Evolutionary conservation across 2,797 vertebrate genomes (phyloP).

Genomic region (Apogon talboti): DNA sequence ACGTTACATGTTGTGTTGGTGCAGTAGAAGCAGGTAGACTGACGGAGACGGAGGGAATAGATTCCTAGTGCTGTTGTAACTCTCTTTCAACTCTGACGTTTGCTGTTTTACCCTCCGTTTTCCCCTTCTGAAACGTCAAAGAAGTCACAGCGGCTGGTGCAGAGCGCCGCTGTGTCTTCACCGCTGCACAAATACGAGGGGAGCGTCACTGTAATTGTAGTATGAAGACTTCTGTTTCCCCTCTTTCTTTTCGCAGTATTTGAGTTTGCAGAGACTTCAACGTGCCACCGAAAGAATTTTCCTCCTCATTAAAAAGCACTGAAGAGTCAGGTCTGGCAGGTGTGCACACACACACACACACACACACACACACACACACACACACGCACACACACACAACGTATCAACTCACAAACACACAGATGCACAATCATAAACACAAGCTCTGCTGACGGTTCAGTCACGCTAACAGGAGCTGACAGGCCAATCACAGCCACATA

Average conservation of each 20-base stretch:
- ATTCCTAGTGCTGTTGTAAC: slow-evolving; percentile 44
- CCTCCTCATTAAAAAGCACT: slow-evolving; percentile 65
- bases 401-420: slow-evolving; percentile 5
- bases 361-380: slow-evolving; percentile 10
- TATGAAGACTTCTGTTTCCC: slow-evolving; percentile 27
- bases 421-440: slow-evolving; percentile 29
- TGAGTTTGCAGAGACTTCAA: slow-evolving; percentile 58
- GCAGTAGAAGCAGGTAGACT: slow-evolving; percentile 25
- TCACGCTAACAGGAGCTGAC: slow-evolving; percentile 51
- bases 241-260: slow-evolving; percentile 28
- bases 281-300: slow-evolving; percentile 54
- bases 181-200: slow-evolving; percentile 2
- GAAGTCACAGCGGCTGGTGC: slow-evolving; percentile 10
- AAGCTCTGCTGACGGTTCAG: slow-evolving; percentile 17
- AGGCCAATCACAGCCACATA: slow-evolving; percentile 53
- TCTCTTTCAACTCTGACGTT: slow-evolving; percentile 45
- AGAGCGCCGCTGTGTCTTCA: slow-evolving; percentile 25
- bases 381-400: slow-evolving; percentile 12
- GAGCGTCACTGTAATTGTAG: slow-evolving; percentile 49
- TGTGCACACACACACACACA: slow-evolving; percentile 16
- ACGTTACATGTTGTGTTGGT: slow-evolving; percentile 5
- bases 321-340: slow-evolving; percentile 31
- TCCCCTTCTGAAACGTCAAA: slow-evolving; percentile 43
- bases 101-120: slow-evolving; percentile 29
- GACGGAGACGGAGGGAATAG: slow-evolving; percentile 41